These are phyloP conservation scores for Brachionus koreanus DNA, from an alignment of 1,140 invertebrate genomes.

Conservation along the genomic window DNA sequence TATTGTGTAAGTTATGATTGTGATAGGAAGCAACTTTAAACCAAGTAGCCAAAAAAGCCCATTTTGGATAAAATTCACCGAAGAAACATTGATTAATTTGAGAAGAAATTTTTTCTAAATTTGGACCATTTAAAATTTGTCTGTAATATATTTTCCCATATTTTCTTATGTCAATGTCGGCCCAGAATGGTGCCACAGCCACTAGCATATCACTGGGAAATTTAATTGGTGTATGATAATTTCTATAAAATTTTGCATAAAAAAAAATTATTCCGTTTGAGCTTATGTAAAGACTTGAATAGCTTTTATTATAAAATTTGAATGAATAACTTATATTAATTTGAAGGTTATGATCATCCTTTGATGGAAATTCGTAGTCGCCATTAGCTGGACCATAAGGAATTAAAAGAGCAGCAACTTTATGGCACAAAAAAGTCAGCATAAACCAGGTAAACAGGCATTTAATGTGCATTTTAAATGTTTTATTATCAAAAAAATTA, in stretches of 20 bases:
- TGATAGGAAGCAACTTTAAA: background rate
- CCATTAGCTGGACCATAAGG: background rate
- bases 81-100: background rate
- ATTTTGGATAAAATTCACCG: background rate
- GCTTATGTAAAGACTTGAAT: background rate
- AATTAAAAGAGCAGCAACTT: background rate
- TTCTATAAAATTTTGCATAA: background rate
- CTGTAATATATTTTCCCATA: background rate
- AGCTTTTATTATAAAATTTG: background rate
- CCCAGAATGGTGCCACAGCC: background rate
- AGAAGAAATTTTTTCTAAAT: background rate
- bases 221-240: background rate
- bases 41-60: background rate
- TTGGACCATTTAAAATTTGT: background rate
- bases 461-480: background rate
- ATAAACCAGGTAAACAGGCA: background rate
- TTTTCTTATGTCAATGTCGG: background rate
- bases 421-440: background rate
- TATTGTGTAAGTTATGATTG: background rate
- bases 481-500: background rate
- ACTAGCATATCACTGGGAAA: background rate
- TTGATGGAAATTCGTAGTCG: background rate
- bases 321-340: background rate
- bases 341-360: background rate
- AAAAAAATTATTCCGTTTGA: background rate